These are phyloP conservation scores for Labrus mixtus DNA, from an alignment of 2,113 vertebrate genomes.

Conservation along the genomic window DNA sequence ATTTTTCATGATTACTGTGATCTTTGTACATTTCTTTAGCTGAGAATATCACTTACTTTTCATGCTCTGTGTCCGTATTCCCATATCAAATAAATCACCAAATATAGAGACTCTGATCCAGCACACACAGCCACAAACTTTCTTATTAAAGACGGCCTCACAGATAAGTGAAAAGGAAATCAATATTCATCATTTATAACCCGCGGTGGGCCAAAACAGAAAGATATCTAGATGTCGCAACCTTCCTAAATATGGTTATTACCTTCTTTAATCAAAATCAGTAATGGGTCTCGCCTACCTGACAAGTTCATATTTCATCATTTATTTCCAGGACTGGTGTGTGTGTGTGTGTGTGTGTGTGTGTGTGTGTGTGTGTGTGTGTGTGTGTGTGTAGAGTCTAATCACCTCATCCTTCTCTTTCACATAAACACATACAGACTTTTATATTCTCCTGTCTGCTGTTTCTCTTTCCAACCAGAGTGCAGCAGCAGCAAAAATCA, in stretches of 20 bases:
- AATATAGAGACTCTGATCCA: slow-evolving; percentile 3
- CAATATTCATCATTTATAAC: slow-evolving; percentile 50
- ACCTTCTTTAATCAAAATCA: slow-evolving; percentile 64
- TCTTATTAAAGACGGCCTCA: slow-evolving; percentile 50
- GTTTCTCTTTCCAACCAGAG: slow-evolving; percentile 3
- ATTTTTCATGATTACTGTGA: no score
- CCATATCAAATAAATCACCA: slow-evolving; percentile 28
- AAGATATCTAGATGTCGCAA: slow-evolving; percentile 36
- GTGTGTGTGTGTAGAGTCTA: slow-evolving; percentile 6
- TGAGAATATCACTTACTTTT: not conserved
- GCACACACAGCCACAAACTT: slow-evolving; percentile 31
- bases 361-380: slow-evolving; percentile 38
- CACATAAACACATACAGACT: slow-evolving; percentile 11
- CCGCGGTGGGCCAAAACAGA: slow-evolving; percentile 19
- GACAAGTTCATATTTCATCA: slow-evolving; percentile 57
- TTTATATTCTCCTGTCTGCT: not conserved
- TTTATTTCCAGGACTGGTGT: slow-evolving; percentile 25
- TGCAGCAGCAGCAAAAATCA: slow-evolving; percentile 33
- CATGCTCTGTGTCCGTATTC: not conserved
- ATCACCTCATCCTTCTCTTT: slow-evolving; percentile 18
- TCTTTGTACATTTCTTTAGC: not conserved
- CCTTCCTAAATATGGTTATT: slow-evolving; percentile 47
- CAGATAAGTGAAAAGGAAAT: slow-evolving; percentile 39
- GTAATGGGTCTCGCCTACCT: slow-evolving; percentile 35
- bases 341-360: slow-evolving; percentile 16